A percentile compares a stretch with the other conserved stretches of the same genome.
These are phyloP conservation scores for Microctonus brassicae DNA, from an alignment of 2,888 invertebrate species.

Conservation along the genomic window DNA sequence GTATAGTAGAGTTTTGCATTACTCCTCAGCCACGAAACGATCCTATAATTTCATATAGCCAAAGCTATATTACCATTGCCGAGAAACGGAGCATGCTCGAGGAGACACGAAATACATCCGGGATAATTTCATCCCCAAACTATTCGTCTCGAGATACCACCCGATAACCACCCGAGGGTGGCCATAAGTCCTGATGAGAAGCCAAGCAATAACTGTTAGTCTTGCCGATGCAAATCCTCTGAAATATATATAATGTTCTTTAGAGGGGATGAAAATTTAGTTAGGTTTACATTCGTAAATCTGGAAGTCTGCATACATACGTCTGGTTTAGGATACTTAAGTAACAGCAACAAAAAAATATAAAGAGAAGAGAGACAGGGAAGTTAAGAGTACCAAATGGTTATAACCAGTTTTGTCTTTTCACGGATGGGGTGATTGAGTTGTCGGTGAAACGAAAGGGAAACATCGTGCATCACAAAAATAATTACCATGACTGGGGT, in stretches of 20 bases:
- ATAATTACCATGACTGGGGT: constrained; percentile 38
- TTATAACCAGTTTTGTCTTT: constrained; percentile 13
- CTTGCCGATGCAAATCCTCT: constrained; percentile 39
- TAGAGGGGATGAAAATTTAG: constrained; percentile 36
- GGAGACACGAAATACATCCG: constrained; percentile 38
- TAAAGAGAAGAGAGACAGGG: neutral
- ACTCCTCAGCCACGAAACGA: constrained; percentile 44
- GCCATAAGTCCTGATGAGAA: constrained; percentile 41
- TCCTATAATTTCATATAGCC: constrained; percentile 42
- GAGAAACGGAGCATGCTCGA: constrained; percentile 21
- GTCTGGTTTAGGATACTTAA: constrained; percentile 24
- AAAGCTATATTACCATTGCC: constrained; percentile 36
- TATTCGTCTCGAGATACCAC: constrained; percentile 36
- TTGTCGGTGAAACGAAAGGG: constrained; percentile 29
- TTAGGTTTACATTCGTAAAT: constrained; percentile 38
- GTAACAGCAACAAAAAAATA: constrained; percentile 9
- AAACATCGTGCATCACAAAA: constrained; percentile 31
- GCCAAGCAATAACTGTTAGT: constrained; percentile 40
- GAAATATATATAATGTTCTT: constrained; percentile 34
- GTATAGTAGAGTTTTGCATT: constrained; percentile 30
- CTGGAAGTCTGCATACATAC: constrained; percentile 34
- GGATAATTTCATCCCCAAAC: constrained; percentile 39
- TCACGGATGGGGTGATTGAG: constrained; percentile 28
- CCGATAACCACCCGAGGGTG: constrained; percentile 30
- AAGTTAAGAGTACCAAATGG: constrained; percentile 35